Base-by-base conservation (phyloP, 92 coral and sea anemone species). In the Parazoanthus atlanticus region DNA sequence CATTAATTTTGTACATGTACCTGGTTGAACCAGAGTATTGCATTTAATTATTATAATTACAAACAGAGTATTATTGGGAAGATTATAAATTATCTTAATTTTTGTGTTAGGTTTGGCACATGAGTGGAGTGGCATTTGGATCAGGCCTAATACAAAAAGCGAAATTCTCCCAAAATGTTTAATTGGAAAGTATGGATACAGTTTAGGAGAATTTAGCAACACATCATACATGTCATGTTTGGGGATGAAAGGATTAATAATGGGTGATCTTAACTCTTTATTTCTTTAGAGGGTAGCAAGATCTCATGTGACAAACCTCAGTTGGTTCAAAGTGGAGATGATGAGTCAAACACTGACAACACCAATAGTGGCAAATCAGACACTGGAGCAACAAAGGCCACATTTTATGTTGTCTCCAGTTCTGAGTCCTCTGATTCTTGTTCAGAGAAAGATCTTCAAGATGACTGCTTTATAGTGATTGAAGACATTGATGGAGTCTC, bases 351-450 rank as follows among this genome's bases (percentile, higher is more conserved):
- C 12, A 56, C 1, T 64, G 73, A 32, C 30, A 38, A 56, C 36
- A 36, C 10, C 73, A 61, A 2, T 6, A 23, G 56, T 41, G 15
- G 16, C 46, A 26, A 76, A 6, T 38, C 76, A 72, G 19, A 29
- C n/a, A 13, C 82, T n/a, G 36, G 17, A 28, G 64, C 82, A 19
- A 9, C 61, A 11, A 46, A 78, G 66, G 64, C 82, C 33, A 46
- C 82, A 78, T n/a, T 78, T 78, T 78, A 78, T 16, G 21, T 78
- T 41, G 38, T 41, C 21, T 47, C 83, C 36, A 79, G 64, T 34
- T 65, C 52, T 5, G 85, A 58, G 31, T 64, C 47, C 30, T 32
- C 66, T 15, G 82, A 78, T 49, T 47, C 85, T 32, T 32, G 73
- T 61, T 61, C 52, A 61, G 85, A 81, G 32, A 64, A 81, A 32